Percentiles rank a stretch among this genome's conserved stretches.
Evolutionary conservation across 2,797 vertebrate genomes (phyloP).

Genomic region (Benthosema pterotum): DNA sequence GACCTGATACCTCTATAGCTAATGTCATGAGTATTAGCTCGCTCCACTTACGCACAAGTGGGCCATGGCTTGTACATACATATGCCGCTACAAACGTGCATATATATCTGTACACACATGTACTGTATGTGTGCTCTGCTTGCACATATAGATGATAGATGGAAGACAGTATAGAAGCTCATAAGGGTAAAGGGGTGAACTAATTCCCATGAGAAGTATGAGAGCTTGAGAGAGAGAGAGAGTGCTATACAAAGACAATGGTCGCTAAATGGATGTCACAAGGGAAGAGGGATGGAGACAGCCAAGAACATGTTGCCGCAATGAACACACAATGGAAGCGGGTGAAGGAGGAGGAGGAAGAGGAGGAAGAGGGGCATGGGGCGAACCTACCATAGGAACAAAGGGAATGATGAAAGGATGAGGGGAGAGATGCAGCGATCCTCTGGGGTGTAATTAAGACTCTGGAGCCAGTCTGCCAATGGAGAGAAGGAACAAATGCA

Average conservation of each 20-base stretch:
- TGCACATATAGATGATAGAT: too few relatives aligned
- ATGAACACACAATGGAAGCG: slow-evolving; percentile 7
- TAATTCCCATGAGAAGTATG: neutral
- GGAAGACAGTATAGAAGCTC: too few relatives aligned
- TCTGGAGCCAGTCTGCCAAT: slow-evolving; percentile 46
- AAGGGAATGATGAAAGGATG: slow-evolving; percentile 21
- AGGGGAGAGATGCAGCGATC: slow-evolving; percentile 36
- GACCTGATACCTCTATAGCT: too few relatives aligned
- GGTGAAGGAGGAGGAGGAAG: neutral
- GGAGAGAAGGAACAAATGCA: slow-evolving; percentile 10
- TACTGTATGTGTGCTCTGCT: too few relatives aligned
- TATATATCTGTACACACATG: too few relatives aligned
- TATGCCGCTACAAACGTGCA: too few relatives aligned
- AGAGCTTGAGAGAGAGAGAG: neutral
- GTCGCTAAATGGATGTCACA: neutral
- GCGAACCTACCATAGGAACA: slow-evolving; percentile 28
- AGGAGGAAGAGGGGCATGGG: slow-evolving; percentile 4
- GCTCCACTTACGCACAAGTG: too few relatives aligned
- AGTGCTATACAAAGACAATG: neutral
- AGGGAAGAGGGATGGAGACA: neutral
- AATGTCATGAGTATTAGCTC: too few relatives aligned
- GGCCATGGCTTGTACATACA: too few relatives aligned
- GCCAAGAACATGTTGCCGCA: neutral
- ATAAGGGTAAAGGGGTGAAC: too few relatives aligned
- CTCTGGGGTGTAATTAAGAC: slow-evolving; percentile 71